Conservation (phyloP, 2,797 vertebrate species). For the Girardinus metallicus region DNA sequence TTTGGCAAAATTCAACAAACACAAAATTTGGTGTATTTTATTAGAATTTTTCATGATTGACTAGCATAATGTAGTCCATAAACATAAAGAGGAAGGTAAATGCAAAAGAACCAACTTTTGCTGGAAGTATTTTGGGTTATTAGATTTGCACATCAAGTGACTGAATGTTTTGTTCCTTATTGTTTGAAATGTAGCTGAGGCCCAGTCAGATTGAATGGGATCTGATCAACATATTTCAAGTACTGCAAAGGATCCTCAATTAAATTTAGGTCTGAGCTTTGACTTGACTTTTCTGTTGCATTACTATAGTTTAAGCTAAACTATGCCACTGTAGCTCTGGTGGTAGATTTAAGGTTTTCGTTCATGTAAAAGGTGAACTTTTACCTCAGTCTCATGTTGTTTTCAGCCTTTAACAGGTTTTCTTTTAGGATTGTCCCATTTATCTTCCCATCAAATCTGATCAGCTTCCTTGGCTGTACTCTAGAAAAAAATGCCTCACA, state of each 20-base stretch:
- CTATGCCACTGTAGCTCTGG: neutral
- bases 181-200: neutral
- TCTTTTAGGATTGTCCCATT: neutral
- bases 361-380: neutral
- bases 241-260: no score
- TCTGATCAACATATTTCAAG: neutral
- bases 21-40: neutral
- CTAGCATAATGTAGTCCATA: neutral
- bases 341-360: neutral
- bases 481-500: neutral
- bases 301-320: neutral
- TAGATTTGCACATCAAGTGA: neutral
- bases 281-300: neutral
- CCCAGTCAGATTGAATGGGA: neutral
- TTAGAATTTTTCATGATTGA: neutral
- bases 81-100: neutral
- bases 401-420: neutral
- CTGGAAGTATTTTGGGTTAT: neutral
- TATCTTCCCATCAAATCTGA: neutral
- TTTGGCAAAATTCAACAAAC: neutral
- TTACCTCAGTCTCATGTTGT: neutral
- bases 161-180: neutral
- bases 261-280: neutral
- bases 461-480: neutral
- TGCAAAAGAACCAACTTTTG: neutral